Evolutionary conservation across 2,888 invertebrate species (phyloP).

Genomic region (Torymus aiolomorphi): DNA sequence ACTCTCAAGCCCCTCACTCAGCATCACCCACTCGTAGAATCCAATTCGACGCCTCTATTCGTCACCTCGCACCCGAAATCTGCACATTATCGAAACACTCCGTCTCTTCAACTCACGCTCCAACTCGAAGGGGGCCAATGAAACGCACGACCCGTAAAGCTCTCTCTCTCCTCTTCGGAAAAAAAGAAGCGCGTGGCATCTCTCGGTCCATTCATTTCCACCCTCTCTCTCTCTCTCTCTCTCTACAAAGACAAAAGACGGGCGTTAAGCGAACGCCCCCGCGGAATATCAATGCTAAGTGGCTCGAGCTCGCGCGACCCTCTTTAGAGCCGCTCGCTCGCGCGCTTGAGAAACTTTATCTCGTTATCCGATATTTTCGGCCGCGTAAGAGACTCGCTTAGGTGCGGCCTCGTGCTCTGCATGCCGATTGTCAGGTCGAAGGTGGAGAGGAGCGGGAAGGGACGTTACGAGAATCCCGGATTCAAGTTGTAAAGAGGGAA

Average conservation of each 20-base stretch:
- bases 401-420: slow-evolving; percentile 36
- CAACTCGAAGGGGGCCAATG: background rate
- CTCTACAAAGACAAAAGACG: slow-evolving; percentile 65
- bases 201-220: slow-evolving; percentile 61
- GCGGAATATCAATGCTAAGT: slow-evolving; percentile 67
- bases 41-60: background rate
- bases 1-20: no score
- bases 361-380: slow-evolving; percentile 55
- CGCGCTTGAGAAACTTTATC: slow-evolving; percentile 52
- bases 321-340: slow-evolving; percentile 3
- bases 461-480: background rate
- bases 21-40: background rate
- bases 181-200: background rate
- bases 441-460: background rate
- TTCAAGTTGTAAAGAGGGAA: no score
- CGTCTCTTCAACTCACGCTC: no score
- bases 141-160: background rate
- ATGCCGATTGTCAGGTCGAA: slow-evolving; percentile 38
- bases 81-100: no score
- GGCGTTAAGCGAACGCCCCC: slow-evolving; percentile 65
- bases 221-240: slow-evolving; percentile 34
- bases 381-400: slow-evolving; percentile 44
- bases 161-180: no score
- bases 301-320: slow-evolving; percentile 26
- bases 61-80: background rate